Conservation (phyloP, 2,113 vertebrate genomes). For the Mus spicilegus region DNA sequence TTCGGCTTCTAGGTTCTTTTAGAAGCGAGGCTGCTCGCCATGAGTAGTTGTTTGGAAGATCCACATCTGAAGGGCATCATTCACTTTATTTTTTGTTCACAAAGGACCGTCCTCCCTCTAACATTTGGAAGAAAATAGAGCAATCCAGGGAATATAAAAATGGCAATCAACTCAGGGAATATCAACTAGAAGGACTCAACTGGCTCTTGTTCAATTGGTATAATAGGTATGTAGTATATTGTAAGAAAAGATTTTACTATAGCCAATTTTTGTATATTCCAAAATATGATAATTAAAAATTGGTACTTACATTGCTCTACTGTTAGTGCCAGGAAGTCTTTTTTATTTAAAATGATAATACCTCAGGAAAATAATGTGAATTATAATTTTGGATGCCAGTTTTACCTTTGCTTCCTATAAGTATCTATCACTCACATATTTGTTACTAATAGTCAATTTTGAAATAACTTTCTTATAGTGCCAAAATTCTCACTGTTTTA, state of each 20-base stretch:
- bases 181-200: conserved; percentile 99
- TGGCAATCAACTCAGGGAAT: conserved; percentile 98
- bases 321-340: conserved; percentile 7
- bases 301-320: not conserved
- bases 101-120: conserved; percentile 97
- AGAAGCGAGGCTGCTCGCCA: conserved; percentile 30
- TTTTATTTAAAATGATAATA: conserved; percentile 29
- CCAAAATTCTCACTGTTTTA: not conserved
- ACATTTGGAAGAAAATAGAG: conserved; percentile 97
- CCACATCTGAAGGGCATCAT: not conserved
- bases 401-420: not conserved
- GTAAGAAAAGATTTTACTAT: not conserved
- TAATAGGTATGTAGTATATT: conserved; percentile 91
- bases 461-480: conserved; percentile 22
- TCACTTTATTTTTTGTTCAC: conserved; percentile 54
- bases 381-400: conserved; percentile 26
- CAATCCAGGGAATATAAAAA: conserved; percentile 98
- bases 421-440: not conserved
- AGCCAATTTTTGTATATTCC: not conserved
- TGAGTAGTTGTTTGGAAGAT: conserved; percentile 27
- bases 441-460: conserved; percentile 58
- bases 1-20: conserved; percentile 38
- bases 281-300: conserved; percentile 41
- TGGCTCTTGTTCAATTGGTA: conserved; percentile 99
- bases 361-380: not conserved